A percentile compares a stretch with the other conserved stretches of the same genome.
phyloP scores from a whole-genome alignment of 64 coral and sea anemone species.

The Montipora foliosa region DNA sequence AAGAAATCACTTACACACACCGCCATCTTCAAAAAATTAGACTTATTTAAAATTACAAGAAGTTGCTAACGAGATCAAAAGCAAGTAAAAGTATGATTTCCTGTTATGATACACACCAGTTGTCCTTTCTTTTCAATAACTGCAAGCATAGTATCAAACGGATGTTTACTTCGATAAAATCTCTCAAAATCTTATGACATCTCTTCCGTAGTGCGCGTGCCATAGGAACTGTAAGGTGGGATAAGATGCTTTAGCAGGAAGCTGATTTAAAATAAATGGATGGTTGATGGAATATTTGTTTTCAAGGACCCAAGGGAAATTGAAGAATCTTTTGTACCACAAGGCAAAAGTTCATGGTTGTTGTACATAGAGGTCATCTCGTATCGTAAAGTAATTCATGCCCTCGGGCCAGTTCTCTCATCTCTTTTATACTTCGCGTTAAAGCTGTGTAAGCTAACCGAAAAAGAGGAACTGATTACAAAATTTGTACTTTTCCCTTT shows the following conservation, averaged over 20 bases:
- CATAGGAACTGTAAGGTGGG: neutral
- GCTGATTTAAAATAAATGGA: too few relatives aligned
- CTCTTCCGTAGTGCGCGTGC: neutral
- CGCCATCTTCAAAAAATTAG: neutral
- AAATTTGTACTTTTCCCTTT: neutral
- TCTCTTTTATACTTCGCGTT: neutral
- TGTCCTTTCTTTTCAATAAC: neutral
- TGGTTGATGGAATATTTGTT: neutral
- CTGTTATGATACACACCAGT: neutral
- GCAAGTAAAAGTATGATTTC: neutral
- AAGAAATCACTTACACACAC: too few relatives aligned
- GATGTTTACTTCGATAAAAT: constrained; percentile 21
- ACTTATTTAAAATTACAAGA: neutral
- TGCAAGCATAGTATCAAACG: neutral
- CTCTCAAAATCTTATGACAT: neutral
- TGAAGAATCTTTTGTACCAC: neutral
- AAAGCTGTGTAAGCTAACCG: neutral
- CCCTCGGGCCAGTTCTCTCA: neutral
- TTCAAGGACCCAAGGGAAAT: neutral
- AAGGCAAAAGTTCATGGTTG: neutral
- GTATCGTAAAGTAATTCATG: neutral
- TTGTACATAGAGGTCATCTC: neutral
- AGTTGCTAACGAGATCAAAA: neutral
- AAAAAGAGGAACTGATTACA: neutral
- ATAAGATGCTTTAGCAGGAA: neutral